A percentile compares a stretch with the other conserved stretches of the same genome.
Evolutionary conservation across 2,797 vertebrate genomes (phyloP).

Genomic region (Helicolenus hilgendorfi): DNA sequence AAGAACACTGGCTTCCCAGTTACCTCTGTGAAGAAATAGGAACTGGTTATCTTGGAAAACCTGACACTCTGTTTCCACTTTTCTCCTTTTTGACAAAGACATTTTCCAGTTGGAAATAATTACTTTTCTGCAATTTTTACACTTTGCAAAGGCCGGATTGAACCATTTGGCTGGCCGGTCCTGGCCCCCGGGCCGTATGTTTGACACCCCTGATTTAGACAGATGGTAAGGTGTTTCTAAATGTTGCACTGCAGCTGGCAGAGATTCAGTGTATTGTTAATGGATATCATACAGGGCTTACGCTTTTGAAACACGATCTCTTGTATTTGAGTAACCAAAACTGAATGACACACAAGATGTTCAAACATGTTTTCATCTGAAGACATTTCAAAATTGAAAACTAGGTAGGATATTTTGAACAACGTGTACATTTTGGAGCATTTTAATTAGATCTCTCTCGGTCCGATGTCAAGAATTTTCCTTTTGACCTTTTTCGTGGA

Average conservation of each 20-base stretch:
- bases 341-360: neutral
- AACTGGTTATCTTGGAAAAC: no score
- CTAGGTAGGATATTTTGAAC: neutral
- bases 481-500: slow-evolving; percentile 42
- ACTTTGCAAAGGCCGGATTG: neutral
- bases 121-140: neutral
- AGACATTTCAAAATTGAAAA: neutral
- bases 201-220: neutral
- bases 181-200: neutral
- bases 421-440: neutral
- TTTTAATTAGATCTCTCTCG: slow-evolving; percentile 21
- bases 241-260: neutral
- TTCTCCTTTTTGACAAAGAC: no score
- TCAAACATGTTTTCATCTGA: neutral
- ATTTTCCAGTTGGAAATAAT: neutral
- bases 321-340: neutral
- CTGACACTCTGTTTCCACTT: neutral
- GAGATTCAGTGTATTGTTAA: neutral
- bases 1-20: no score
- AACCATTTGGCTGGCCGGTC: accelerated
- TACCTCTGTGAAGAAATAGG: no score
- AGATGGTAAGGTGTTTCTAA: neutral
- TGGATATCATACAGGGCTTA: neutral
- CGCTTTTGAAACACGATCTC: slow-evolving; percentile 1
- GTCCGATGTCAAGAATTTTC: slow-evolving; percentile 14